These are phyloP conservation scores for Sarcophaga peregrina DNA, from an alignment of 1,140 invertebrate genomes.

Conservation along the genomic window DNA sequence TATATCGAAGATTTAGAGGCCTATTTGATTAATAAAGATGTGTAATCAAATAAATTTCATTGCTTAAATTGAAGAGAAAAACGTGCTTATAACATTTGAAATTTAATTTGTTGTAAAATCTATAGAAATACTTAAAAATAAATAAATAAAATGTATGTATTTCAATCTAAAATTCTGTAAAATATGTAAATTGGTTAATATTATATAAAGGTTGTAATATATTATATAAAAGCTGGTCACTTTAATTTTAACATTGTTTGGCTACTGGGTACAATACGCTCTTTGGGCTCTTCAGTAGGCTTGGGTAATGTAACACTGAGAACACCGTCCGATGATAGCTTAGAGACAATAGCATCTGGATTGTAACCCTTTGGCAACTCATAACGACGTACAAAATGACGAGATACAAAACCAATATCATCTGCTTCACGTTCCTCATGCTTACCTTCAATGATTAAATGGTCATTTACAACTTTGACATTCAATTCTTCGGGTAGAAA, in stretches of 20 bases:
- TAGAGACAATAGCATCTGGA: conserved; percentile 69
- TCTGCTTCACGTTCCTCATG: conserved; percentile 76
- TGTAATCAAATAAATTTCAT: too few relatives aligned
- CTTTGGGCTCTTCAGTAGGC: conserved; percentile 65
- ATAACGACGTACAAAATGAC: conserved; percentile 76
- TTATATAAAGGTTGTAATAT: too few relatives aligned
- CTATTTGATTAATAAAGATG: too few relatives aligned
- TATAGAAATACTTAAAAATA: too few relatives aligned
- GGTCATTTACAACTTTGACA: conserved; percentile 77
- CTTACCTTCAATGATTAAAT: conserved; percentile 68
- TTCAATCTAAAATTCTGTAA: too few relatives aligned
- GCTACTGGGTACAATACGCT: conserved; percentile 66
- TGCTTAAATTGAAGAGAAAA: too few relatives aligned
- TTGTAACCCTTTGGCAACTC: conserved; percentile 72
- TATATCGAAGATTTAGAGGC: too few relatives aligned
- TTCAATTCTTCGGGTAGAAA: conserved; percentile 80
- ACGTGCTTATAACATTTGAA: too few relatives aligned
- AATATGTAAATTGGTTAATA: too few relatives aligned
- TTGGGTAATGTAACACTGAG: conserved; percentile 69
- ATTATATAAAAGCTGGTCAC: too few relatives aligned
- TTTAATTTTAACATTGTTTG: conserved; percentile 51
- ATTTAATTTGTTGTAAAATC: too few relatives aligned
- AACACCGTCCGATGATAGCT: conserved; percentile 74
- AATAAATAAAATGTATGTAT: too few relatives aligned
- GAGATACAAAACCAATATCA: conserved; percentile 71